phyloP scores from a whole-genome alignment of 2,888 invertebrate genomes.

The Drosophila emarginata region DNA sequence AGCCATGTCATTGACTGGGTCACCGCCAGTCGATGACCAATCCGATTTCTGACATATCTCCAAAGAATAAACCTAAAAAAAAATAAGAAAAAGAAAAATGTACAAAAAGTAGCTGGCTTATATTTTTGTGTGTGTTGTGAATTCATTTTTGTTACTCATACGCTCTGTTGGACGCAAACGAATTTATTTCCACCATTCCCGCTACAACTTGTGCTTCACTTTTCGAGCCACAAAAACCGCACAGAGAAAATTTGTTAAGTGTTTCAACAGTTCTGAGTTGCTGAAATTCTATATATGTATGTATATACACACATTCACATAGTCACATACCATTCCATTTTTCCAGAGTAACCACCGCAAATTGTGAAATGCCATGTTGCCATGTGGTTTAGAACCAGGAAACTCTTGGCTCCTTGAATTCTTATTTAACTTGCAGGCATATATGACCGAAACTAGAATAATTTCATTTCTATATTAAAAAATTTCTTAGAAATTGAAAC shows the following conservation, averaged over 20 bases:
- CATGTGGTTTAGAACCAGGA: not conserved
- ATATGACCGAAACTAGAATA: not conserved
- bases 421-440: not conserved
- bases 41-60: slow-evolving; percentile 10
- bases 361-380: slow-evolving; percentile 5
- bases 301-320: not conserved
- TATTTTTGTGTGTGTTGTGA: not conserved
- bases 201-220: not conserved
- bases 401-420: not conserved
- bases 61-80: not conserved
- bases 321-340: not conserved
- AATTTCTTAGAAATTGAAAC: not conserved
- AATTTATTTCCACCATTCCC: not conserved
- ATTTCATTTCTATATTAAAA: not conserved
- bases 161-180: slow-evolving; percentile 7
- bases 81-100: not conserved
- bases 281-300: not conserved
- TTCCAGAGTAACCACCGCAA: not conserved
- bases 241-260: slow-evolving; percentile 8
- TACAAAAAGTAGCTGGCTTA: not conserved
- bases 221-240: slow-evolving; percentile 2
- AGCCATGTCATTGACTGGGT: slow-evolving; percentile 47
- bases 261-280: slow-evolving; percentile 5
- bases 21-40: slow-evolving; percentile 20
- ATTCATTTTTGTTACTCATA: not conserved